Conservation (phyloP, 2,797 vertebrate species). For the Triplophysa yarkandensis region DNA sequence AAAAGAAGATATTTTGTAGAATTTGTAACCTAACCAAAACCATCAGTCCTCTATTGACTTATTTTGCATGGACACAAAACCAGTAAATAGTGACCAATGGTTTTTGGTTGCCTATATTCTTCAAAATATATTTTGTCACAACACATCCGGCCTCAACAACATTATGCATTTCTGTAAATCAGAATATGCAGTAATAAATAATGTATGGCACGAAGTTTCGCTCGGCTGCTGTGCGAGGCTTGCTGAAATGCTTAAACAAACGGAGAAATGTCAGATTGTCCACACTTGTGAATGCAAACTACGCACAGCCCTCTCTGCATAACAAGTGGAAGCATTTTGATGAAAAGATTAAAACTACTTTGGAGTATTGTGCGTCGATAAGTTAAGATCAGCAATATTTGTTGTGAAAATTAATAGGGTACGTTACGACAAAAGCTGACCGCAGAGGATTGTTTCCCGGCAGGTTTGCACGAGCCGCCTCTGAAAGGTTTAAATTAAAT, state of each 20-base stretch:
- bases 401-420: background rate
- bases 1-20: too few relatives aligned
- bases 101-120: too few relatives aligned
- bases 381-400: background rate
- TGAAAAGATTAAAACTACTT: background rate
- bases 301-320: background rate
- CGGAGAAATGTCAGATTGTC: too few relatives aligned
- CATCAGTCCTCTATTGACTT: too few relatives aligned
- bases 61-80: too few relatives aligned
- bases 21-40: too few relatives aligned
- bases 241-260: background rate
- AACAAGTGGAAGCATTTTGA: background rate
- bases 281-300: background rate
- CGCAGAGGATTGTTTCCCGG: constrained; percentile 4
- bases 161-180: background rate
- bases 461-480: background rate
- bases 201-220: background rate
- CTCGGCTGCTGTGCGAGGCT: background rate
- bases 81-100: too few relatives aligned
- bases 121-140: too few relatives aligned
- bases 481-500: constrained; percentile 36
- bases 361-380: background rate
- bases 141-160: background rate
- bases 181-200: background rate
- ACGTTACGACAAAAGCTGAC: background rate